These are phyloP conservation scores for Agrotis segetum DNA, from an alignment of 2,888 invertebrate genomes.

Conservation along the genomic window DNA sequence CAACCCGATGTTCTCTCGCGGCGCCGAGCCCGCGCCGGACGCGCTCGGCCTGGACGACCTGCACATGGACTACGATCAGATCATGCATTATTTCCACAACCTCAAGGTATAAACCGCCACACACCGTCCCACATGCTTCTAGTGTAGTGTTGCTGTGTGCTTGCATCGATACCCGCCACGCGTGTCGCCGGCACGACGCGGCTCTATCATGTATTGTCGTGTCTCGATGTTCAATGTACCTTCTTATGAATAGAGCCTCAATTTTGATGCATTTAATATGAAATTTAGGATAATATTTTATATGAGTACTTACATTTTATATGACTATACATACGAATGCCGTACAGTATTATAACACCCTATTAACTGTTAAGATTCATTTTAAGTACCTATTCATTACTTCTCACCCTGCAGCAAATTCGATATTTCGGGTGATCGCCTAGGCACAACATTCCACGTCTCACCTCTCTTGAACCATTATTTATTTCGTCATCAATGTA, in stretches of 20 bases:
- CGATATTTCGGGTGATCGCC: constrained; percentile 71
- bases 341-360: constrained; percentile 86
- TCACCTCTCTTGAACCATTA: constrained; percentile 76
- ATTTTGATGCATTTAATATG: constrained; percentile 88
- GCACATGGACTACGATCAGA: constrained; percentile 99
- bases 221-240: constrained; percentile 82
- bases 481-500: constrained; percentile 79
- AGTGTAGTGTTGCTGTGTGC: constrained; percentile 88
- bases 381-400: constrained; percentile 72
- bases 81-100: constrained; percentile 99
- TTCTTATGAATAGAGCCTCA: constrained; percentile 89
- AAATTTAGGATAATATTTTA: constrained; percentile 85
- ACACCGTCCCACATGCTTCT: constrained; percentile 86
- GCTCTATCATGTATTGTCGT: constrained; percentile 74
- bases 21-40: constrained; percentile 84
- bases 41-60: constrained; percentile 95
- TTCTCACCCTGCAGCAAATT: constrained; percentile 73
- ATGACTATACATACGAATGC: constrained; percentile 83
- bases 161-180: constrained; percentile 75
- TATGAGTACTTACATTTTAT: constrained; percentile 86
- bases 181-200: constrained; percentile 69
- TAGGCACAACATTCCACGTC: constrained; percentile 75
- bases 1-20: constrained; percentile 96
- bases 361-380: constrained; percentile 74
- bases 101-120: constrained; percentile 94